A percentile compares a stretch with the other conserved stretches of the same genome.
These are phyloP conservation scores for Camelus bactrianus DNA, from an alignment of 2,113 vertebrate genomes.

Conservation along the genomic window DNA sequence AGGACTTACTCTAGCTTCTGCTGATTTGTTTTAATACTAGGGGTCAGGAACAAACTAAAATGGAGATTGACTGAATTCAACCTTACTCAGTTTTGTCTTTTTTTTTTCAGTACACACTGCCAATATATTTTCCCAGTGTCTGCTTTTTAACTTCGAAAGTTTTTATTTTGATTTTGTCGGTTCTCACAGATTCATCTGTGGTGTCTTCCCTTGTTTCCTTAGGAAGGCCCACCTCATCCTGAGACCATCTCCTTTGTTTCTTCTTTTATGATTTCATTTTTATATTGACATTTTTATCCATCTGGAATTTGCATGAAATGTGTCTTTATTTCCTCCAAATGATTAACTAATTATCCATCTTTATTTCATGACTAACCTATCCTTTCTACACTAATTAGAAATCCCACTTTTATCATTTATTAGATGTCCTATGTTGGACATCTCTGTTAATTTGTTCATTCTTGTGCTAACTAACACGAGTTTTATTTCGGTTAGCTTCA, in stretches of 20 bases:
- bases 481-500: not conserved
- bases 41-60: not conserved
- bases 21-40: not conserved
- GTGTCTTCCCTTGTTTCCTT: not conserved
- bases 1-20: not conserved
- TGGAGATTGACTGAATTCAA: not conserved
- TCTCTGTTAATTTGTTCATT: not conserved
- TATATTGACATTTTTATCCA: not conserved
- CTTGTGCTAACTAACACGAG: not conserved
- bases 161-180: not conserved
- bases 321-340: not conserved
- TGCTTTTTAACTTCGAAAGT: not conserved
- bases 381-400: slow-evolving; percentile 26
- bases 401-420: slow-evolving; percentile 27
- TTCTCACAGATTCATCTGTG: not conserved
- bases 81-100: not conserved
- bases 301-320: not conserved
- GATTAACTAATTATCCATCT: not conserved
- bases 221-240: not conserved
- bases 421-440: not conserved
- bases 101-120: not conserved
- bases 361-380: not conserved
- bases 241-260: not conserved
- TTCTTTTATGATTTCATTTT: not conserved
- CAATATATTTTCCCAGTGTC: not conserved